A percentile compares a stretch with the other conserved stretches of the same genome.
Evolutionary conservation across 2,113 vertebrate species (phyloP).

Genomic region (Aramus guarauna): DNA sequence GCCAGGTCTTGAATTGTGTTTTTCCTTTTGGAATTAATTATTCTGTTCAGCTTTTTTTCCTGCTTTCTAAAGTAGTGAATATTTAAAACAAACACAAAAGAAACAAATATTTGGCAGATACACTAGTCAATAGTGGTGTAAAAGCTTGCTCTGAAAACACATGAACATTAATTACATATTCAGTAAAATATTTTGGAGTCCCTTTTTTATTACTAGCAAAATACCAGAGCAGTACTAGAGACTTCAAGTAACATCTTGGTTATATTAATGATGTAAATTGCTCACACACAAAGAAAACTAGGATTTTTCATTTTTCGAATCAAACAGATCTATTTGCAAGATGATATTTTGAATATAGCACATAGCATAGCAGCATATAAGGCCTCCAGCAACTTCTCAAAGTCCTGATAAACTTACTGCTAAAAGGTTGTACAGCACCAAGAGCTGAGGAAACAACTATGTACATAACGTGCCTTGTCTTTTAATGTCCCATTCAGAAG

Average conservation of each 20-base stretch:
- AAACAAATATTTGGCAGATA: constrained; percentile 7
- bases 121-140: neutral
- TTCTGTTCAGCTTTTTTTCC: neutral
- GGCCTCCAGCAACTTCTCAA: neutral
- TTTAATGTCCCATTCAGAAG: neutral
- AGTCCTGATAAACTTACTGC: neutral
- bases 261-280: neutral
- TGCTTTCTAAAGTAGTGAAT: neutral
- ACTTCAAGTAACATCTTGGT: neutral
- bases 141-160: neutral
- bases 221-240: neutral
- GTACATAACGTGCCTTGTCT: neutral
- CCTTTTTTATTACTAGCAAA: neutral
- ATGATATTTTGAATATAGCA: neutral
- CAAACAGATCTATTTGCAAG: neutral
- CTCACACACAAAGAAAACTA: neutral
- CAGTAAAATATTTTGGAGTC: neutral
- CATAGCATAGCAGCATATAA: neutral
- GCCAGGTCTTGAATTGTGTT: neutral
- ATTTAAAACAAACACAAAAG: neutral
- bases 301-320: neutral
- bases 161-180: neutral
- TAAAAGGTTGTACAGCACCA: neutral
- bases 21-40: neutral
- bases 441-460: neutral